Percentiles rank a stretch among this genome's conserved stretches.
phyloP scores from a whole-genome alignment of 23 tunicate species.

The Clavelina lepadiformis region DNA sequence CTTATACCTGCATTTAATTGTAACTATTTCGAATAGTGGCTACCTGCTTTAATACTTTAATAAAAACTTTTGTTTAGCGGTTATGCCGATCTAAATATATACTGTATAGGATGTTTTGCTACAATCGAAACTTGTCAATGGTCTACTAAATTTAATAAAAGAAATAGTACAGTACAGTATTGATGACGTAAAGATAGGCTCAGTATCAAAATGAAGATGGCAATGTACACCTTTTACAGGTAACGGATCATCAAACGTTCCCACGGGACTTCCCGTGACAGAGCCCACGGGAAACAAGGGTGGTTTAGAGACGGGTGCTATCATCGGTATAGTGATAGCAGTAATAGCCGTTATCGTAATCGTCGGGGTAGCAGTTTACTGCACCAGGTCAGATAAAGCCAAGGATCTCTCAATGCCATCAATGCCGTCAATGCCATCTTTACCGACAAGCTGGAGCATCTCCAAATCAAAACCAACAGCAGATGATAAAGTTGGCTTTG shows the following conservation, averaged over 20 bases:
- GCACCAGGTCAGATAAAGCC: conserved; percentile 17
- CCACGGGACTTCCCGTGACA: conserved; percentile 18
- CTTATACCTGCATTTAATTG: too few relatives aligned
- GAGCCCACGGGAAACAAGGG: conserved; percentile 5
- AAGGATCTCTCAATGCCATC: conserved; percentile 36
- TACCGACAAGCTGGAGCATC: conserved; percentile 2
- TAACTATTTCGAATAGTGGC: too few relatives aligned
- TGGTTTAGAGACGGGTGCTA: conserved; percentile 49
- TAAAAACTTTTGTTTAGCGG: too few relatives aligned
- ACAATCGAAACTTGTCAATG: too few relatives aligned
- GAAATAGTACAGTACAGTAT: too few relatives aligned
- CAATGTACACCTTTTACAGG: conserved; percentile 4
- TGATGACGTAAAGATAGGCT: background rate
- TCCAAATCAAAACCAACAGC: conserved; percentile 4
- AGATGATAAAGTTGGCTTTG: conserved; percentile 36
- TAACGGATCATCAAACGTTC: conserved; percentile 5
- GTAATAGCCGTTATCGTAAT: conserved; percentile 29
- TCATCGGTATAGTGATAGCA: conserved; percentile 53
- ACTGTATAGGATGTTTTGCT: too few relatives aligned
- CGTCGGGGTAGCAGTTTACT: conserved; percentile 22
- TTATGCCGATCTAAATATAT: too few relatives aligned
- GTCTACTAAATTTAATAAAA: too few relatives aligned
- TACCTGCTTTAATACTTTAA: too few relatives aligned
- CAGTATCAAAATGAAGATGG: background rate
- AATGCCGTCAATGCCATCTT: conserved; percentile 5